Evolutionary conservation across 2,113 vertebrate genomes (phyloP), one percentile per base, ranked within the genome.

Genomic region (Calyptomena viridis): DNA sequence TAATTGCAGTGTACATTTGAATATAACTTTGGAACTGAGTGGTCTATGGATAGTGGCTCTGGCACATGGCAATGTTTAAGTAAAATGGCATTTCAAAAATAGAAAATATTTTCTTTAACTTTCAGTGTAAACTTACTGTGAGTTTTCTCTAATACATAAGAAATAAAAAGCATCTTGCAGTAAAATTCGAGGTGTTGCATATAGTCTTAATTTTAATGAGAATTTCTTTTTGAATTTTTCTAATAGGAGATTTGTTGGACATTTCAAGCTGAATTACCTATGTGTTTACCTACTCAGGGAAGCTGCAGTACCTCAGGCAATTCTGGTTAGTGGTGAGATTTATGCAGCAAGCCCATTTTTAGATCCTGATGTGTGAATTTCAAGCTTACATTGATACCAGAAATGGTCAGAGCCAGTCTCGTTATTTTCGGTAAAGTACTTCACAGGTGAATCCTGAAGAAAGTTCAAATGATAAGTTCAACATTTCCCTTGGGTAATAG

Each of bases 21-120:
- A 25, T 42, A 4, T 4, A 2, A 25, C 35, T 88, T 78, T 69
- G n/a, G 40, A 72, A 82, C 25, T 4, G 49, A 49, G 53, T 28
- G 25, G 19, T 49, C 37, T 76, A 0, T 1, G 1, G 31, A 8
- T 33, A 56, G 27, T 0, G 0, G n/a, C 14, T 40, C 30, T 81
- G 37, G 9, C 37, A 59, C 10, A 59, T 56, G 37, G 25, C 33
- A 49, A 14, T 6, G 11, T 40, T 73, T 78, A 81, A 62, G 62
- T 40, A 56, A 77, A 84, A 46, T 7, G 4, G 7, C 17, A 64
- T 64, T 40, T 89, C 44, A 84, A 20, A 81, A 82, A 28, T 4
- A 52, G 10, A 35, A 53, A 49, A 28, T n/a, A 5, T 47, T 68
- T 66, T 58, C 16, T 84, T 19, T 75, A 60, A 40, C 39, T 56